phyloP scores from a whole-genome alignment of 2,888 invertebrate species.

The Ptychoptera contaminata region DNA sequence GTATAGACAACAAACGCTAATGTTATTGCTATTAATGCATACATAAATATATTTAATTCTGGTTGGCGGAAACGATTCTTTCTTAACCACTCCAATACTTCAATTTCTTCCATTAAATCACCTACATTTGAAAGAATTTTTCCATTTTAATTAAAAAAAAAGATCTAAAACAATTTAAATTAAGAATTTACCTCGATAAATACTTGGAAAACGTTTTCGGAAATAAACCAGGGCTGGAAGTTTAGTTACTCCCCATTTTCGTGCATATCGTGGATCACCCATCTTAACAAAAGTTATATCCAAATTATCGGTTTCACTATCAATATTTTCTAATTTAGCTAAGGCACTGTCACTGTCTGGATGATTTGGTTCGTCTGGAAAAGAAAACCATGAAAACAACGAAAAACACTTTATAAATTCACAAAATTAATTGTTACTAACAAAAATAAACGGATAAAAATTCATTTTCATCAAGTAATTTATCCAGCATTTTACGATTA shows the following conservation, averaged over 20 bases:
- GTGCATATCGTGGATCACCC: slow-evolving; percentile 78
- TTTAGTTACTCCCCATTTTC: slow-evolving; percentile 87
- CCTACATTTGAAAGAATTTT: slow-evolving; percentile 34
- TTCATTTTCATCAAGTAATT: slow-evolving; percentile 85
- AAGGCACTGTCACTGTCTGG: slow-evolving; percentile 68
- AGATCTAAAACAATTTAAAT: neutral
- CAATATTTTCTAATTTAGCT: slow-evolving; percentile 80
- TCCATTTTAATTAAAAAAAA: neutral
- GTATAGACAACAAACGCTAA: slow-evolving; percentile 80
- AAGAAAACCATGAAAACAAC: slow-evolving; percentile 3
- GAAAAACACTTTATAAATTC: slow-evolving; percentile 3
- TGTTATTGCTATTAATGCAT: slow-evolving; percentile 71
- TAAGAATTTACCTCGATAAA: slow-evolving; percentile 56
- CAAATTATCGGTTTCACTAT: slow-evolving; percentile 85
- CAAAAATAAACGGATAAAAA: slow-evolving; percentile 92
- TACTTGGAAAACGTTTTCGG: slow-evolving; percentile 79
- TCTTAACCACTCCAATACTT: slow-evolving; percentile 81
- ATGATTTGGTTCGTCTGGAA: slow-evolving; percentile 62
- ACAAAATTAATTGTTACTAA: slow-evolving; percentile 36
- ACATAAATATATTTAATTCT: slow-evolving; percentile 87
- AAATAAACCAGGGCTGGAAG: slow-evolving; percentile 85
- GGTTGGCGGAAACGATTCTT: slow-evolving; percentile 88
- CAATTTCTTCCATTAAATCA: slow-evolving; percentile 65
- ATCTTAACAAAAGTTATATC: slow-evolving; percentile 92
- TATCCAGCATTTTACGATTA: slow-evolving; percentile 90